A percentile compares a stretch with the other conserved stretches of the same genome.
Evolutionary conservation across 2,797 vertebrate species (phyloP).

Genomic region (Rhinella marina): DNA sequence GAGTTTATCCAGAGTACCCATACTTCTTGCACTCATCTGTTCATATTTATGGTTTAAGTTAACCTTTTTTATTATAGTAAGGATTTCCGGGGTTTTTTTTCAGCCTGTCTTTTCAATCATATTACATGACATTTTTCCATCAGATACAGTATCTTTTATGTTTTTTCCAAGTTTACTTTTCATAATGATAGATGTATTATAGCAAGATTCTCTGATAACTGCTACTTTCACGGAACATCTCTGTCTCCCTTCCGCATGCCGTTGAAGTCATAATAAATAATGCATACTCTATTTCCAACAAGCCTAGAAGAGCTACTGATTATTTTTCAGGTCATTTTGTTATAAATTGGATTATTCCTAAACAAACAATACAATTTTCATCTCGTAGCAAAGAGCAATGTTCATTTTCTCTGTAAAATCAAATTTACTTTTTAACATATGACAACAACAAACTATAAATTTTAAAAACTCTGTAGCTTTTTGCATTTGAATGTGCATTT

Average conservation of each 20-base stretch:
- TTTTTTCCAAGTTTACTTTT: slow-evolving; percentile 65
- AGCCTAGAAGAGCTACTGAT: slow-evolving; percentile 43
- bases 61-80: no score
- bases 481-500: slow-evolving; percentile 23
- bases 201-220: slow-evolving; percentile 70
- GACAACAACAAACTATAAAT: slow-evolving; percentile 48
- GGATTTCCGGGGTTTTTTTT: no score
- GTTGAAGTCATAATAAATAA: slow-evolving; percentile 69
- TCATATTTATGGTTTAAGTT: no score
- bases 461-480: slow-evolving; percentile 18
- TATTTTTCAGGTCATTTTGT: slow-evolving; percentile 57
- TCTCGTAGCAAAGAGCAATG: slow-evolving; percentile 42
- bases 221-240: slow-evolving; percentile 67
- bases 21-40: no score
- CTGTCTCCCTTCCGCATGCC: slow-evolving; percentile 64
- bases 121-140: slow-evolving; percentile 54
- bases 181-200: slow-evolving; percentile 72
- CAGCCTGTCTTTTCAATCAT: slow-evolving; percentile 42
- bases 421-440: slow-evolving; percentile 38
- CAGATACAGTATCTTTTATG: slow-evolving; percentile 63
- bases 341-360: slow-evolving; percentile 59
- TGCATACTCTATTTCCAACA: slow-evolving; percentile 66
- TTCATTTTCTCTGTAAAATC: slow-evolving; percentile 38
- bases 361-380: slow-evolving; percentile 57
- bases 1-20: no score